phyloP scores from a whole-genome alignment of 2,113 vertebrate species.

The Accipiter virgatus region DNA sequence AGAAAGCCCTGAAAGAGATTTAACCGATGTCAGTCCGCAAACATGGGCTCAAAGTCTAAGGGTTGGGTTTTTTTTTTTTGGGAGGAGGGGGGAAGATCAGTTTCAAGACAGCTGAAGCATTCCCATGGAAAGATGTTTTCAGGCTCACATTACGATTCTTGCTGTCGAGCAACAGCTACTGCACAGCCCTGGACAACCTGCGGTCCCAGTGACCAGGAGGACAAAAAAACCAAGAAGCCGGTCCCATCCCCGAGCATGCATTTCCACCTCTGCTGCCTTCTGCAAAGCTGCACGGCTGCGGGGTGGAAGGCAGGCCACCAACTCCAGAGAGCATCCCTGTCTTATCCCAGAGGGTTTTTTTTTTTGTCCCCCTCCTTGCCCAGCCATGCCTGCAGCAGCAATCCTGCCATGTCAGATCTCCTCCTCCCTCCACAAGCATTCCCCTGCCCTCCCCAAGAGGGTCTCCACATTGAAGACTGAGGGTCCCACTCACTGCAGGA shows the following conservation, averaged over 20 bases:
- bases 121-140: background rate
- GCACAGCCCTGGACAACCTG: background rate
- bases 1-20: too few relatives aligned
- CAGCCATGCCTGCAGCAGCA: background rate
- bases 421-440: background rate
- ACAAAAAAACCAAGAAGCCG: too few relatives aligned
- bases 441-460: background rate
- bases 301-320: background rate
- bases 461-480: rapidly evolving
- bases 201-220: background rate
- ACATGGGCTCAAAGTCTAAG: background rate
- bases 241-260: background rate
- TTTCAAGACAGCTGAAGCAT: background rate
- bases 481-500: background rate
- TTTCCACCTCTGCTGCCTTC: background rate
- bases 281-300: too few relatives aligned
- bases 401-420: background rate
- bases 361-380: background rate
- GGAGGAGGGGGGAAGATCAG: too few relatives aligned
- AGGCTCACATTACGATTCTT: background rate
- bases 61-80: too few relatives aligned
- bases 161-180: background rate
- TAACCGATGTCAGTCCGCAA: rapidly evolving
- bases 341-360: background rate
- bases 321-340: background rate